Conservation (phyloP, 2,888 invertebrate species). For the Drosophila robusta region DNA sequence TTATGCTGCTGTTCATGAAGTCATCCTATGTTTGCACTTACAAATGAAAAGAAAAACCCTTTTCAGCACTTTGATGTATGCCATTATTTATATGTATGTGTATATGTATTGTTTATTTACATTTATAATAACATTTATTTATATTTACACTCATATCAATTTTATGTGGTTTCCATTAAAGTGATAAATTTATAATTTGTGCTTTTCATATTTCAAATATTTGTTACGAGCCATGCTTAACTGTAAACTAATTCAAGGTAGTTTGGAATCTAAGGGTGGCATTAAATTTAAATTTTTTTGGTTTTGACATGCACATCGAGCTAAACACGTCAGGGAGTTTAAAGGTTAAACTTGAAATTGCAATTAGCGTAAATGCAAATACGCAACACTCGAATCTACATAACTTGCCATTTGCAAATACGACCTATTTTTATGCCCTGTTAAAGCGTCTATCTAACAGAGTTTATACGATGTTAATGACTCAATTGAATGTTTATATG, state of each 20-base stretch:
- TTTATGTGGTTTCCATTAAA: neutral
- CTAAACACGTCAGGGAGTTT: constrained; percentile 13
- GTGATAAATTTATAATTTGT: neutral
- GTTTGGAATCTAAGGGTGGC: constrained; percentile 1
- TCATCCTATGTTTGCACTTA: constrained; percentile 7
- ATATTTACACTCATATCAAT: too few relatives aligned
- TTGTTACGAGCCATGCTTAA: neutral
- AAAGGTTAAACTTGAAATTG: constrained; percentile 45
- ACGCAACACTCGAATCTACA: constrained; percentile 15
- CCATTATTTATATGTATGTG: neutral
- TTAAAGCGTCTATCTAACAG: constrained; percentile 1
- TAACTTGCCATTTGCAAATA: constrained; percentile 25
- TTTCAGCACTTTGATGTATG: constrained; percentile 1
- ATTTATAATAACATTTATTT: neutral
- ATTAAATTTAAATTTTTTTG: constrained; percentile 1
- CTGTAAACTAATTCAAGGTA: constrained; percentile 25
- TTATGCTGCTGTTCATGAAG: constrained; percentile 19
- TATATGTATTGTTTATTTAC: neutral
- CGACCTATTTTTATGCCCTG: neutral
- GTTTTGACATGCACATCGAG: constrained; percentile 26
- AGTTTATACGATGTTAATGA: neutral
- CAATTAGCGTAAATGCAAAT: constrained; percentile 59
- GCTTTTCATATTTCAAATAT: neutral
- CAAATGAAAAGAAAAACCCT: neutral
- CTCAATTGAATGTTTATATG: neutral